Conservation (phyloP, 2,888 invertebrate species). For the Galerucella pusilla region DNA sequence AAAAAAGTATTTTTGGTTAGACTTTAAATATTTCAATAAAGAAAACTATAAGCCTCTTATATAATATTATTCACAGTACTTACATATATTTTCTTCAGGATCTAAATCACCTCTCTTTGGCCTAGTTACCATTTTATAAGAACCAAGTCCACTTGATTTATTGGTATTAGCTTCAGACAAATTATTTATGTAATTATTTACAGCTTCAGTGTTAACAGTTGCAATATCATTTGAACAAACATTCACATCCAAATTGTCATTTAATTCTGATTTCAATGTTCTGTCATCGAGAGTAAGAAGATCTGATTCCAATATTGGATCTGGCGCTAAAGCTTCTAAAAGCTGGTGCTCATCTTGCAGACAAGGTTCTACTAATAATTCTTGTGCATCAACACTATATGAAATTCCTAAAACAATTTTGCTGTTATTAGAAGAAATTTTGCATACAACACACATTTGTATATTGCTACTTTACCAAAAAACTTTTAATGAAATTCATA, state of each 20-base stretch:
- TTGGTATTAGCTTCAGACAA: constrained; percentile 43
- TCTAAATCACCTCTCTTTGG: constrained; percentile 49
- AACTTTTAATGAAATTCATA: too few species aligned
- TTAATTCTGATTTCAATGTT: constrained; percentile 59
- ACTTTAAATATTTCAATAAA: not conserved
- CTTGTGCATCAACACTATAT: constrained; percentile 57
- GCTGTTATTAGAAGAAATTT: too few species aligned
- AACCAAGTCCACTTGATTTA: constrained; percentile 34
- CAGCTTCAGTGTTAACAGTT: constrained; percentile 46
- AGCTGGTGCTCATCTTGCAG: constrained; percentile 61
- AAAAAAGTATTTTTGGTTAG: constrained; percentile 14
- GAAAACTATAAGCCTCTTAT: too few species aligned
- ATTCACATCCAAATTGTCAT: constrained; percentile 54
- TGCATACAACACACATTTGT: too few species aligned
- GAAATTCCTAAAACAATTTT: constrained; percentile 49
- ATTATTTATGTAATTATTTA: constrained; percentile 51
- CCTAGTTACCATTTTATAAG: constrained; percentile 48
- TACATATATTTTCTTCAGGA: constrained; percentile 56
- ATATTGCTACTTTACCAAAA: too few species aligned
- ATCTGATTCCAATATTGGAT: constrained; percentile 58
- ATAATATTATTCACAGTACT: constrained; percentile 38
- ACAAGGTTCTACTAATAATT: constrained; percentile 60
- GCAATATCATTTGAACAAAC: constrained; percentile 48
- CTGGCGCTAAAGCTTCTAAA: constrained; percentile 56
- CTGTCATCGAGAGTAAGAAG: constrained; percentile 60